Percentiles rank a stretch among this genome's conserved stretches.
phyloP scores from a whole-genome alignment of 1,140 invertebrate genomes.

The Paracyclopina nana region DNA sequence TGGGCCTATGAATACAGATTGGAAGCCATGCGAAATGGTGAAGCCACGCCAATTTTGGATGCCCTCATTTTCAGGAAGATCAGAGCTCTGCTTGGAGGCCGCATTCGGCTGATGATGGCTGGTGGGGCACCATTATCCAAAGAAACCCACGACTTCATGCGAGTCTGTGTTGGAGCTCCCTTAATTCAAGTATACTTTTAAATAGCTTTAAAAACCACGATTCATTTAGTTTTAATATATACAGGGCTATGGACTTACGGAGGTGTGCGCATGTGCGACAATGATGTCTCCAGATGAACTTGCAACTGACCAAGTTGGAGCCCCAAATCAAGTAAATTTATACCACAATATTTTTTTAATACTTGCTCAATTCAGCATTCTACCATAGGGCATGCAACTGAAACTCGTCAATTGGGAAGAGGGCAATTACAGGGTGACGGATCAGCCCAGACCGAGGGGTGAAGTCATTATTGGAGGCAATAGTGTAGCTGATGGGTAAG shows the following conservation, averaged over 20 bases:
- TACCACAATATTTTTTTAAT: too few species aligned
- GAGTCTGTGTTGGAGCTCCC: slow-evolving; percentile 71
- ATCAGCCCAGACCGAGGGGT: slow-evolving; percentile 21
- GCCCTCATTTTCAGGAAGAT: slow-evolving; percentile 21
- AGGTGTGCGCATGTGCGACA: slow-evolving; percentile 79
- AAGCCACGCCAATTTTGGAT: slow-evolving; percentile 23
- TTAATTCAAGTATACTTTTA: slow-evolving; percentile 54
- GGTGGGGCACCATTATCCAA: slow-evolving; percentile 85
- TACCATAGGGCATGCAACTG: slow-evolving; percentile 23
- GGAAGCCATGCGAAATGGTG: slow-evolving; percentile 33
- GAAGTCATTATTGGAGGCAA: slow-evolving; percentile 21
- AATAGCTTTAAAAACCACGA: not conserved
- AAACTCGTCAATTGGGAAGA: slow-evolving; percentile 26
- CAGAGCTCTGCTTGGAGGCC: slow-evolving; percentile 26
- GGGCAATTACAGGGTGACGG: slow-evolving; percentile 23
- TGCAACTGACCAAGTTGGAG: slow-evolving; percentile 19
- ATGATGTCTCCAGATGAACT: slow-evolving; percentile 52
- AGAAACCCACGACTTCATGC: slow-evolving; percentile 84
- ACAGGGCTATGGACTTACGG: slow-evolving; percentile 95
- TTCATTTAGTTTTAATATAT: too few species aligned
- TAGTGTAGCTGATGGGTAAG: slow-evolving; percentile 10
- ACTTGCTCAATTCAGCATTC: too few species aligned
- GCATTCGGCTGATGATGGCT: slow-evolving; percentile 58
- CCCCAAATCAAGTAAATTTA: slow-evolving; percentile 20
- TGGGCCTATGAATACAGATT: slow-evolving; percentile 81